Conservation (phyloP, 2,113 vertebrate genomes). For the Oncorhynchus kisutch region DNA sequence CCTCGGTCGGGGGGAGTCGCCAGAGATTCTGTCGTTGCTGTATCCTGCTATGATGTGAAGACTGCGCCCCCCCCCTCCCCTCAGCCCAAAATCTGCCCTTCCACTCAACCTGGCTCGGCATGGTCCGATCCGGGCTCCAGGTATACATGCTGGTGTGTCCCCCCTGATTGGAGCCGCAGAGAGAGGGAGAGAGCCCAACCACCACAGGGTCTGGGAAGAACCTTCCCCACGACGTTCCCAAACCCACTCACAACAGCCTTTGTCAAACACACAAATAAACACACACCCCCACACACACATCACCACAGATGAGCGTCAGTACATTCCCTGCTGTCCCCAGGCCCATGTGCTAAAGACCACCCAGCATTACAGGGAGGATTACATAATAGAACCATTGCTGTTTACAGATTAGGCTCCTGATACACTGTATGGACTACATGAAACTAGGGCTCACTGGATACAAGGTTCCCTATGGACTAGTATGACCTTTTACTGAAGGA, state of each 20-base stretch:
- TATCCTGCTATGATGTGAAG: slow-evolving; percentile 93
- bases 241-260: slow-evolving; percentile 8
- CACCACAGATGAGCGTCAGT: slow-evolving; percentile 24
- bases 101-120: not conserved
- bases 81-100: not conserved
- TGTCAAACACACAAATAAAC: slow-evolving; percentile 16
- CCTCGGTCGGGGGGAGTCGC: slow-evolving; percentile 92
- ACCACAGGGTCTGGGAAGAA: slow-evolving; percentile 35
- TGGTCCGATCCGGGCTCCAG: slow-evolving; percentile 4
- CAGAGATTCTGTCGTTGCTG: slow-evolving; percentile 99
- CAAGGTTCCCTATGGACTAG: not conserved
- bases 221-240: slow-evolving; percentile 34
- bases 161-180: slow-evolving; percentile 46
- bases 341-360: slow-evolving; percentile 26
- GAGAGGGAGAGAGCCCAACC: slow-evolving; percentile 53
- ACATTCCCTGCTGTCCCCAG: slow-evolving; percentile 25
- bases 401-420: slow-evolving; percentile 15
- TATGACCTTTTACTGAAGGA: not conserved
- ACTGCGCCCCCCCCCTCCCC: slow-evolving; percentile 35
- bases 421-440: slow-evolving; percentile 7
- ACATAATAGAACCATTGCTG: slow-evolving; percentile 11
- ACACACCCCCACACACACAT: slow-evolving; percentile 18
- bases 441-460: not conserved
- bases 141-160: slow-evolving; percentile 51
- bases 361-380: slow-evolving; percentile 47